phyloP scores from a whole-genome alignment of 2,797 vertebrate genomes.

The Gymnoscopelus braueri region DNA sequence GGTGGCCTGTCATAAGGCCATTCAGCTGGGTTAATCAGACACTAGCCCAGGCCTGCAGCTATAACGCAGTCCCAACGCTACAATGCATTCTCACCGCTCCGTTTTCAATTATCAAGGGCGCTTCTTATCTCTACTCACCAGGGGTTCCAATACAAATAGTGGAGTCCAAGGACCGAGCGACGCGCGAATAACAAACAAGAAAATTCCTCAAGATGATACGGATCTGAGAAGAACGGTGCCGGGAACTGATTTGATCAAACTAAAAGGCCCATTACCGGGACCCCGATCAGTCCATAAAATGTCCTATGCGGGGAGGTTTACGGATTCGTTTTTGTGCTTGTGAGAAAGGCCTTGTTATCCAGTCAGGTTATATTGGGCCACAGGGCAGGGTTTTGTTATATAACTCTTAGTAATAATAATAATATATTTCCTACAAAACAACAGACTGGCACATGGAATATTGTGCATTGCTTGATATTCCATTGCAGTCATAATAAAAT shows the following conservation, averaged over 20 bases:
- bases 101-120: slow-evolving; percentile 29
- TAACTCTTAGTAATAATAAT: too few species aligned
- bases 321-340: not conserved
- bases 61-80: slow-evolving; percentile 18
- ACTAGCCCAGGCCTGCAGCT: slow-evolving; percentile 21
- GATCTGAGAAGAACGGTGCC: slow-evolving; percentile 29
- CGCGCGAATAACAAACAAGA: slow-evolving; percentile 38
- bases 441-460: too few species aligned
- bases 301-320: not conserved
- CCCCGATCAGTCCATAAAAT: slow-evolving; percentile 1
- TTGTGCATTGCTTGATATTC: too few species aligned
- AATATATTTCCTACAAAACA: too few species aligned
- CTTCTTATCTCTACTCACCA: slow-evolving; percentile 49
- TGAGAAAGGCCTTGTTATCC: not conserved
- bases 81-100: slow-evolving; percentile 21
- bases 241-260: slow-evolving; percentile 34
- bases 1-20: slow-evolving; percentile 9
- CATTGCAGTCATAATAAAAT: too few species aligned
- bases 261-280: slow-evolving; percentile 12
- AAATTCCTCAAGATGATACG: slow-evolving; percentile 36
- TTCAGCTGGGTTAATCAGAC: slow-evolving; percentile 48
- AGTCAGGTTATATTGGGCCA: too few species aligned
- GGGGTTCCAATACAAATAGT: slow-evolving; percentile 35
- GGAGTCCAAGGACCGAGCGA: slow-evolving; percentile 21
- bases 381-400: too few species aligned